Evolutionary conservation across 2,888 invertebrate genomes (phyloP).

Genomic region (Lordiphosa fenestrarum): DNA sequence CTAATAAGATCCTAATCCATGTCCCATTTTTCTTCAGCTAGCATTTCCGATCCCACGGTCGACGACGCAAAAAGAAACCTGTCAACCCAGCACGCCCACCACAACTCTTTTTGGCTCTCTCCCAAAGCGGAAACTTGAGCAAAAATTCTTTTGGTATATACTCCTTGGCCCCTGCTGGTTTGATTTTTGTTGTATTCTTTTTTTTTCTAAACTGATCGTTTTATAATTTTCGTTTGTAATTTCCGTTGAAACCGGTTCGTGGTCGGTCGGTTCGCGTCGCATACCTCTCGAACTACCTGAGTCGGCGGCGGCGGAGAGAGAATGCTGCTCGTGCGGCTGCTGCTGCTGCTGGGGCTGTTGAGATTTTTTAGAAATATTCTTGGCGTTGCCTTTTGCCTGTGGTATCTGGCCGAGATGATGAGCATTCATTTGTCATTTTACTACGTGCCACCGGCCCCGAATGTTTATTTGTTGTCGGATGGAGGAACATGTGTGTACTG

Average conservation of each 20-base stretch:
- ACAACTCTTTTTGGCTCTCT: constrained; percentile 14
- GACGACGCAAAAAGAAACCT: constrained; percentile 13
- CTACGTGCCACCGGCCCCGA: constrained; percentile 72
- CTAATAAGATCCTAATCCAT: constrained; percentile 22
- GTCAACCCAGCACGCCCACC: not conserved
- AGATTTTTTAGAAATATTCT: constrained; percentile 62
- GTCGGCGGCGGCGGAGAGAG: constrained; percentile 30
- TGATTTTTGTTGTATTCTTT: constrained; percentile 25
- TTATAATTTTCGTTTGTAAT: constrained; percentile 79
- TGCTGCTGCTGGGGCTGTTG: constrained; percentile 37
- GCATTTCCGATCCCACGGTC: constrained; percentile 69
- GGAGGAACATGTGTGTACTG: constrained; percentile 61
- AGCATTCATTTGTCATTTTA: constrained; percentile 74
- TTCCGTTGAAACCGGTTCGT: constrained; percentile 81
- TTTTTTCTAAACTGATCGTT: constrained; percentile 75
- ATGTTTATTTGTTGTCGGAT: constrained; percentile 65
- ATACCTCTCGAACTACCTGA: constrained; percentile 70
- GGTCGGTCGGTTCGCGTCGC: constrained; percentile 48
- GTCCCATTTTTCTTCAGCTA: constrained; percentile 35
- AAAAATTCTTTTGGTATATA: constrained; percentile 44
- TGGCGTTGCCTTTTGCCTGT: constrained; percentile 33
- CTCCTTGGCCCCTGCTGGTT: constrained; percentile 16
- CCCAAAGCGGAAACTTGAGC: constrained; percentile 53
- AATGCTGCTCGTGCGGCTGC: constrained; percentile 24
- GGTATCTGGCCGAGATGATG: constrained; percentile 43